Evolutionary conservation across 2,113 vertebrate genomes (phyloP), one percentile per base, ranked within the genome.

Genomic region (Rhipidura dahli): DNA sequence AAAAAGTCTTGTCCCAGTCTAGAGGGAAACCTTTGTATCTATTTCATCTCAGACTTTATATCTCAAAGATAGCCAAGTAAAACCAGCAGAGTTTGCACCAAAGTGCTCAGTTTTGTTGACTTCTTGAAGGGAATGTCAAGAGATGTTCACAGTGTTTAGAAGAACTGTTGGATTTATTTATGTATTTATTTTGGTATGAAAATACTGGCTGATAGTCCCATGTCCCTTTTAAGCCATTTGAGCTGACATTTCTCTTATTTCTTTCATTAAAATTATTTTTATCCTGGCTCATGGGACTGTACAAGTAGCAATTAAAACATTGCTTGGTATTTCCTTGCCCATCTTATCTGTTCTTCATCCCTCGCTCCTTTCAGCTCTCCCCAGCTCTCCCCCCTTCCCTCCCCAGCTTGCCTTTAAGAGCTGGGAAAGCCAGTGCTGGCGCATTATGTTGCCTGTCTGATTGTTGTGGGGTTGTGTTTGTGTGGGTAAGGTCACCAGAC

Each of bases 381-480:
- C 56, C 70, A 81, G 87, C 71, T 78, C 59, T 87, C 92, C 95
- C 84, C 44, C 65, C 60, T 93, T 69, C 63, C 47, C 76, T 90
- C 68, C 81, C 24, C 64, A 82, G 70, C 83, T 72, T 61, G 63
- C 84, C 85, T 91, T 87, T 84, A 94, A 97, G 91, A 90, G 90
- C 93, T 95, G 96, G 93, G 90, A 95, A 96, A 92, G 94, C 88
- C 15, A 4, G 53, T 0, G 0, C 94, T 93, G 90, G 26, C 0
- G 7, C 88, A 89, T 97, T 97, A 31, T 95, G 68, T 75, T 92
- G 68, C 70, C 89, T 82, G 71, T 60, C 72, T 88, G 90, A 97
- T 97, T 94, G 79, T 95, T 90, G 80, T 73, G 92, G 76, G 84
- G 90, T 95, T 96, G 93, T 96, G 78, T 96, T 95, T 96, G 94